Base-by-base conservation (phyloP, 2,888 invertebrate species). In the Tigriopus californicus region DNA sequence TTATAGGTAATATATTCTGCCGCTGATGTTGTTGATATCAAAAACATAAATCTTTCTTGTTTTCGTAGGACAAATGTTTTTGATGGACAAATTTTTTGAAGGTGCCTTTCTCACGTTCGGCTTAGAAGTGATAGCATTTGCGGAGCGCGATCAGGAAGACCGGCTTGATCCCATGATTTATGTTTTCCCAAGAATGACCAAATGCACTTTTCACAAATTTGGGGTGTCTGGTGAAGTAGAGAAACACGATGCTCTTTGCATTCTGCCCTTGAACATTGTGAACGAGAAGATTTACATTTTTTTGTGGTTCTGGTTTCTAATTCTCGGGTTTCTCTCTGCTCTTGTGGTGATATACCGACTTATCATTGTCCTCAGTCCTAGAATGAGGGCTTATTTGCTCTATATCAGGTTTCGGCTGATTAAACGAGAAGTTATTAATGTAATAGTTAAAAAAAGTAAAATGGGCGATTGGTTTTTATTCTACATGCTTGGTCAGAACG, bases 391-490 rank as follows among this genome's bases (percentile, higher is more conserved):
- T 64, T 89, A 90, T 75, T 80, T 90, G 74, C 79, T 91, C 74
- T 79, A 88, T 66, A 80, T 89, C 78, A 78, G 91, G 66, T 91
- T 87, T 77, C 78, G 83, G 65, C 79, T 91, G 68, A 84, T 91
- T 66, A 78, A 85, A 67, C 79, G 84, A 67, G 90, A 91, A 74
- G 88, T 87, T 66, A 82, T 91, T 68, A 88, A 90, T 75, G 84
- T 86, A 65, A 85, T 91, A 69, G 90, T 91, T 65, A 78, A 88
- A 65, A 79, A 86, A 68, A 87, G 87, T 74, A 89, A 90, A 72
- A 85, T 91, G 79, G 91, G 91, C 68, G 91, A 91, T 74, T 91
- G 91, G 90, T 90, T 90, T 74, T 79, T 91, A 66, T 82, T 91
- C 67, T 91, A 90, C 76, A 87, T 91, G 79, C 79, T 91, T 67